Evolutionary conservation across 2,888 invertebrate species (phyloP).

Genomic region (Ptychoptera contaminata): DNA sequence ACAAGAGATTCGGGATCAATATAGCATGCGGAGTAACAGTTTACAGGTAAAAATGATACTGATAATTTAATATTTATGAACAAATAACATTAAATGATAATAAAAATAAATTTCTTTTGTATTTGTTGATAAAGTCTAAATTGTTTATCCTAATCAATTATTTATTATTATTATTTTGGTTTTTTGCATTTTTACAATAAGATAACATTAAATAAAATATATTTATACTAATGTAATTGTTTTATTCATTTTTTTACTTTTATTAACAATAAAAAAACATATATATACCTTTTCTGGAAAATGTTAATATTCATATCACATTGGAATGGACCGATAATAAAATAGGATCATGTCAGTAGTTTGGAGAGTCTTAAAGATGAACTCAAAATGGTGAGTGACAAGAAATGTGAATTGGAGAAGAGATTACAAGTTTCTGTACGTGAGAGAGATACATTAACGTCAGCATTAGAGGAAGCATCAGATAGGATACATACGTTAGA

Average conservation of each 20-base stretch:
- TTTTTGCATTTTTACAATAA: not conserved
- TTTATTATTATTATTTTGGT: not conserved
- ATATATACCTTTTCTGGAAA: not conserved
- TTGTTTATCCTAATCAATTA: not conserved
- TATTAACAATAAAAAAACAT: not conserved
- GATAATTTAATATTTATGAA: not conserved
- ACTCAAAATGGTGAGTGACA: conserved; percentile 66
- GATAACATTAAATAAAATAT: not conserved
- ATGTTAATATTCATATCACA: not conserved
- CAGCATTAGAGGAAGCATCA: conserved; percentile 76
- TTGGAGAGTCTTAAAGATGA: conserved; percentile 78
- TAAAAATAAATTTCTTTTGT: not conserved
- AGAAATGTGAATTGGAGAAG: conserved; percentile 71
- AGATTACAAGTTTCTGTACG: conserved; percentile 56
- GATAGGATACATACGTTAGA: conserved; percentile 78
- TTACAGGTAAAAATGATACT: conserved; percentile 36
- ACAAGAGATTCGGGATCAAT: conserved; percentile 68
- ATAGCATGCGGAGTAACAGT: conserved; percentile 60
- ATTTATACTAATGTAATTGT: not conserved
- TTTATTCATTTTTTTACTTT: conserved; percentile 1
- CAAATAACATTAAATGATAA: too few relatives aligned
- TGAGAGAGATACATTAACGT: conserved; percentile 64
- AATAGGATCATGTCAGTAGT: conserved; percentile 78
- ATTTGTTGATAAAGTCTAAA: too few relatives aligned
- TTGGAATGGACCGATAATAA: not conserved